Evolutionary conservation across 2,888 invertebrate genomes (phyloP).

Genomic region (Embidobia sp.): DNA sequence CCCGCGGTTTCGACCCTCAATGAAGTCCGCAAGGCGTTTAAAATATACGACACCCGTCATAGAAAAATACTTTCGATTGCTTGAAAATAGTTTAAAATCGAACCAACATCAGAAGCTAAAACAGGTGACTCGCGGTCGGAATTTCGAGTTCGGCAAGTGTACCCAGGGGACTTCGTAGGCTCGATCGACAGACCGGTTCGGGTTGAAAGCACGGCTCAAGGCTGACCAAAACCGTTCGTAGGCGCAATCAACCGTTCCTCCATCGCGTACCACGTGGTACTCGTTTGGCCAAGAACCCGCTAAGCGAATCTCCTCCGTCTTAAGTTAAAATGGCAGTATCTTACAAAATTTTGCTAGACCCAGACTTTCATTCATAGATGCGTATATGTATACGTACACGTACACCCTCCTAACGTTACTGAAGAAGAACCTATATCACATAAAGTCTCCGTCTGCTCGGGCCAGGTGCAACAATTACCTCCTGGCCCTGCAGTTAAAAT

Average conservation of each 20-base stretch:
- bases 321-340: conserved; percentile 46
- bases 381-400: conserved; percentile 12
- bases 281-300: conserved; percentile 73
- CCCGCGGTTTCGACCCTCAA: no score
- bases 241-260: no score
- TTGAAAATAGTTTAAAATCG: conserved; percentile 47
- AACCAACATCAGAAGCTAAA: conserved; percentile 33
- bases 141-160: conserved; percentile 34
- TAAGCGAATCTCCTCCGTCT: conserved; percentile 71
- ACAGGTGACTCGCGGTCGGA: conserved; percentile 23
- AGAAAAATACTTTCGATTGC: conserved; percentile 54
- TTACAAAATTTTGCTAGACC: conserved; percentile 20
- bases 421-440: conserved; percentile 28
- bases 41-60: conserved; percentile 19
- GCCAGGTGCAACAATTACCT: not conserved
- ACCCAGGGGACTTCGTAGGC: no score
- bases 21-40: no score
- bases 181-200: no score
- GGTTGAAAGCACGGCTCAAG: no score
- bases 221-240: no score
- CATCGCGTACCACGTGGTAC: no score
- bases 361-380: conserved; percentile 31
- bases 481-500: conserved; percentile 79
- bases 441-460: conserved; percentile 4
- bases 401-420: conserved; percentile 10